These are phyloP conservation scores for Chrysaora quinquecirrha DNA, from an alignment of 30 jellyfish, hydroid and myxozoan genomes.

Conservation along the genomic window DNA sequence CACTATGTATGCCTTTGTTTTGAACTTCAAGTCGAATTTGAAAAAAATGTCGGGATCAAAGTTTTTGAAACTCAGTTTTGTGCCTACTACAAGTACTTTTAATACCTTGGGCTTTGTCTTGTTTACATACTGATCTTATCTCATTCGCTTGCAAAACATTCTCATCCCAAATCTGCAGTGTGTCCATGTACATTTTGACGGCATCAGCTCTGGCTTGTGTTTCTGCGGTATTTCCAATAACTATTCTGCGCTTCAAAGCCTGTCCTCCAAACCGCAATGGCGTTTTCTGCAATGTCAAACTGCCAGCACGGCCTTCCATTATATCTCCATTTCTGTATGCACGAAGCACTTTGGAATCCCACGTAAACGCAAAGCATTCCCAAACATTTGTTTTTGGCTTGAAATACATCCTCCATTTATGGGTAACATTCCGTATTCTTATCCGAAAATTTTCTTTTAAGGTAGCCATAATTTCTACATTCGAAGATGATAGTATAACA, in stretches of 20 bases:
- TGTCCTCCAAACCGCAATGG: too few relatives aligned
- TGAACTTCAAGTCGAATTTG: too few relatives aligned
- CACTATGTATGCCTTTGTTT: too few relatives aligned
- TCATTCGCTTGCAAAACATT: too few relatives aligned
- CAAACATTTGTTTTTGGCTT: conserved; percentile 6
- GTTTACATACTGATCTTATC: too few relatives aligned
- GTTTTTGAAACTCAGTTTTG: too few relatives aligned
- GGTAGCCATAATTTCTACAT: too few relatives aligned
- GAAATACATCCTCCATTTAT: conserved; percentile 24
- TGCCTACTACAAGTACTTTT: too few relatives aligned
- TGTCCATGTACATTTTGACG: conserved; percentile 32
- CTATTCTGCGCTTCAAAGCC: conserved; percentile 12
- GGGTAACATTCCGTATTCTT: conserved; percentile 43
- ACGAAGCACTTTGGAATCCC: conserved; percentile 22
- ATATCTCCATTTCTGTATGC: conserved; percentile 2
- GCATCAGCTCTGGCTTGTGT: background rate
- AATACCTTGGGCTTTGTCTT: too few relatives aligned
- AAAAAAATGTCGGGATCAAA: too few relatives aligned
- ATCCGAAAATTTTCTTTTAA: too few relatives aligned
- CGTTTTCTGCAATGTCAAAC: too few relatives aligned
- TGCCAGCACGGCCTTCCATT: background rate
- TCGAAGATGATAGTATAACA: conserved; percentile 21
- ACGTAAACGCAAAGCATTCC: conserved; percentile 36
- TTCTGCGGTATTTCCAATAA: background rate
- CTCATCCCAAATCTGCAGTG: conserved; percentile 40